Base-by-base conservation (phyloP, 1,140 invertebrate species). In the Dreissena polymorpha region DNA sequence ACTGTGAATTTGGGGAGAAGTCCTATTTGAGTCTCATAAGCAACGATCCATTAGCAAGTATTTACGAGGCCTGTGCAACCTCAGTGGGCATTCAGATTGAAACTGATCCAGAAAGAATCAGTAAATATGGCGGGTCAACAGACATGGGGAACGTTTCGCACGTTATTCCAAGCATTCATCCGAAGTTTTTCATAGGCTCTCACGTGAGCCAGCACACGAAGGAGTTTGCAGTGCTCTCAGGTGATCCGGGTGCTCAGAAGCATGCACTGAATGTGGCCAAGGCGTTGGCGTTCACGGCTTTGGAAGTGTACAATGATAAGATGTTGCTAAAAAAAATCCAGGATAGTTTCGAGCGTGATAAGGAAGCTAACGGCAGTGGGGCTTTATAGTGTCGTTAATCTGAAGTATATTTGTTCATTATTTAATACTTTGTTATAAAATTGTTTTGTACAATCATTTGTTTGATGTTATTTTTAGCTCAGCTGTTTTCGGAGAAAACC, bases 121-220 rank as follows among this genome's bases (percentile, higher is more conserved):
- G 64, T 10, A 89, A 86, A 63, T 83, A 76, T 53, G 85, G 87
- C 13, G 89, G 88, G 3, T 89, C 88, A 10, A 89, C 89, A 16
- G 89, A 90, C 64, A 89, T 89, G 92, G 92, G 92, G 0, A 91
- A 93, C 80, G 92, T 93, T 13, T 92, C 91, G 27, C 90, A 91
- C 27, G 89, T 89, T 14, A 85, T 93, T 10, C 92, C 92, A 0
- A 89, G 88, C 77, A 90, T 93, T 21, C 92, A 93, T 79, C 92
- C 92, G 0, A 87, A 88, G n/a, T 93, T 88, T 83, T 82, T 84
- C 23, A 90, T 93, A 3, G 89, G 89, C 21, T 91, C 90, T 5
- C 69, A 14, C 23, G 88, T 88, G 12, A 82, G 85, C 70, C 86
- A 86, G 16, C 92, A 93, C 69, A 86, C 91, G 18, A 71, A 67